Base-by-base conservation (phyloP, 2,888 invertebrate genomes). In the Tipula unca region DNA sequence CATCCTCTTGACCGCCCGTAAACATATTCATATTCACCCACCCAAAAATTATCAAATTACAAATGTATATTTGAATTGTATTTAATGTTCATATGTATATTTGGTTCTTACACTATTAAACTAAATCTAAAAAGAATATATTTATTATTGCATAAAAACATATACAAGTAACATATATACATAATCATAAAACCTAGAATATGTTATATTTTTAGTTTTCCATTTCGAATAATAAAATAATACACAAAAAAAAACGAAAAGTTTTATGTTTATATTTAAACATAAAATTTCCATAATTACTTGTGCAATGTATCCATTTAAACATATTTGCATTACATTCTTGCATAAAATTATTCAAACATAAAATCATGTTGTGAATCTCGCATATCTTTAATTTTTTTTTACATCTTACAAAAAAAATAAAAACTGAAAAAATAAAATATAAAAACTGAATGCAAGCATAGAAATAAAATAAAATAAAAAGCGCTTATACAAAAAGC, bases 231-330 rank as follows among this genome's bases (percentile, higher is more conserved):
- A 48, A 54, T 54, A n/a, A 17, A 54, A 54, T 54, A 54, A 54
- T 17, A 17, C 69, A 69, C 10, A 69, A 10, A 69, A 69, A 20
- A 25, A 69, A 48, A 42, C 42, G 14, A 42, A 42, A 42, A 42
- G 14, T 25, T n/a, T 17, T 10, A 25, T 69, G 25, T 48, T 69
- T 69, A 69, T 69, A 25, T 25, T 69, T 25, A 69, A 69, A 25
- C 69, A 69, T 69, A 69, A 69, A 69, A 69, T 69, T 25, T 69
- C 69, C 69, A 69, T 69, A 69, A 69, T 69, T 69, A 69, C 69
- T 69, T 69, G 69, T 69, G 69, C 69, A 69, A 69, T 25, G 25
- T 69, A 69, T 25, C 69, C 69, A 69, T 69, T 69, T 69, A 69
- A 69, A 69, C 25, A 69, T 69, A 69, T 69, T 69, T 69, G 69